phyloP scores from a whole-genome alignment of 2,113 vertebrate species.

The Carlito syrichta region DNA sequence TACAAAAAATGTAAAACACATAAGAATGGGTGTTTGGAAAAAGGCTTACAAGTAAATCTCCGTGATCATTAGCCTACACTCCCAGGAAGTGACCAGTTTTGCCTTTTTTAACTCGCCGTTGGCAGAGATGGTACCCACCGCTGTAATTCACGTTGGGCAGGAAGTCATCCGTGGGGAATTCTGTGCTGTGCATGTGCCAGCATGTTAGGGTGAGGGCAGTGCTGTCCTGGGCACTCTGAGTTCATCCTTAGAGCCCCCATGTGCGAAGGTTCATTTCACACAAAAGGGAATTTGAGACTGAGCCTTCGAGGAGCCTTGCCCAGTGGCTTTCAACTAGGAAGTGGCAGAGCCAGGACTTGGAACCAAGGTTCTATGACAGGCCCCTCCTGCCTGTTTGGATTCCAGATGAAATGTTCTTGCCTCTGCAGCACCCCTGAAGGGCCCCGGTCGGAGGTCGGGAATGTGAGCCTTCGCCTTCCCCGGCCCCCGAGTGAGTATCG shows the following conservation, averaged over 20 bases:
- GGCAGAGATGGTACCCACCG: background rate
- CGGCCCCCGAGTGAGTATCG: background rate
- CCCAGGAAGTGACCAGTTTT: background rate
- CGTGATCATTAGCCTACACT: background rate
- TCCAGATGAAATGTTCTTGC: background rate
- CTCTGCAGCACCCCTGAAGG: background rate
- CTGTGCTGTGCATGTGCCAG: accelerated
- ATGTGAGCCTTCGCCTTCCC: background rate
- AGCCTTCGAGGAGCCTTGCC: background rate
- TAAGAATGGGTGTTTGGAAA: background rate
- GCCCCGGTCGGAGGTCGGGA: no score
- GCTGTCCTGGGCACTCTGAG: background rate
- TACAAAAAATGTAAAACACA: no score
- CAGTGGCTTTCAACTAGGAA: background rate
- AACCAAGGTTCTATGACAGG: background rate
- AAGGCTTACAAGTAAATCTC: background rate
- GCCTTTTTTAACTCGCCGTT: background rate
- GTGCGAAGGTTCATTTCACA: background rate
- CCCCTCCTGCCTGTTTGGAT: background rate
- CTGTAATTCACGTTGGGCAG: background rate
- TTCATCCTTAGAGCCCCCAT: background rate
- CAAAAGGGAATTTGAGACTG: background rate
- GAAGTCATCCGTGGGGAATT: background rate
- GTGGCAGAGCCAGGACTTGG: background rate
- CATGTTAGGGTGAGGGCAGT: background rate